Conservation (phyloP, 2,797 vertebrate genomes). For the Hyperoplus immaculatus region DNA sequence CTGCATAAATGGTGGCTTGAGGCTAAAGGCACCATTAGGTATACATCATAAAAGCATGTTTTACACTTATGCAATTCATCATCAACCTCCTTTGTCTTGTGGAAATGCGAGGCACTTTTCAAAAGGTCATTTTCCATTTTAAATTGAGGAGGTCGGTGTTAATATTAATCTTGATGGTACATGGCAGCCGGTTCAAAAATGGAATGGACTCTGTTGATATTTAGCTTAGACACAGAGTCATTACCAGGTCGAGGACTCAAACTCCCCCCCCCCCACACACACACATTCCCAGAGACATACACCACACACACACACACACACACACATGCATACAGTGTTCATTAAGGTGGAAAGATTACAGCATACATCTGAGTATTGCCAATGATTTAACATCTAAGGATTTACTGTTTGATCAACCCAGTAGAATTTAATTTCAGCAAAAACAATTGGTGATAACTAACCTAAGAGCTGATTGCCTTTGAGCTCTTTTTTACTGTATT, state of each 20-base stretch:
- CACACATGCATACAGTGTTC: not conserved
- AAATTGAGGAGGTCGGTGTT: conserved; percentile 41
- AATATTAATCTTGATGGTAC: conserved; percentile 47
- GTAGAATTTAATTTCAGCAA: conserved; percentile 13
- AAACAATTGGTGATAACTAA: conserved; percentile 27
- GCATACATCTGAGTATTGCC: not conserved
- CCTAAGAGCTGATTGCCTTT: conserved; percentile 22
- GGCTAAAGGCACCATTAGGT: conserved; percentile 28
- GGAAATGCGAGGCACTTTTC: conserved; percentile 32
- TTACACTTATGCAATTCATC: conserved; percentile 38
- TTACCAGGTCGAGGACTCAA: conserved; percentile 39
- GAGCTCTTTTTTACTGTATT: conserved; percentile 24
- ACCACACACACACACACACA: not conserved
- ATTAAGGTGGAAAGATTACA: not conserved
- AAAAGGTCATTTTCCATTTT: conserved; percentile 65
- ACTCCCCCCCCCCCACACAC: not conserved
- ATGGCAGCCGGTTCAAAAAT: conserved; percentile 47
- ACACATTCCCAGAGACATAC: not conserved
- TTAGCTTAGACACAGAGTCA: conserved; percentile 42
- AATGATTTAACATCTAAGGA: conserved; percentile 12
- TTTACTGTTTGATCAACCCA: conserved; percentile 11
- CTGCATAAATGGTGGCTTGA: conserved; percentile 35
- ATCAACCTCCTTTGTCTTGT: conserved; percentile 35
- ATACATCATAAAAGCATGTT: conserved; percentile 5
- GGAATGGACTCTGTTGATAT: conserved; percentile 45